phyloP scores from a whole-genome alignment of 2,113 vertebrate species.

The Galemys pyrenaicus region DNA sequence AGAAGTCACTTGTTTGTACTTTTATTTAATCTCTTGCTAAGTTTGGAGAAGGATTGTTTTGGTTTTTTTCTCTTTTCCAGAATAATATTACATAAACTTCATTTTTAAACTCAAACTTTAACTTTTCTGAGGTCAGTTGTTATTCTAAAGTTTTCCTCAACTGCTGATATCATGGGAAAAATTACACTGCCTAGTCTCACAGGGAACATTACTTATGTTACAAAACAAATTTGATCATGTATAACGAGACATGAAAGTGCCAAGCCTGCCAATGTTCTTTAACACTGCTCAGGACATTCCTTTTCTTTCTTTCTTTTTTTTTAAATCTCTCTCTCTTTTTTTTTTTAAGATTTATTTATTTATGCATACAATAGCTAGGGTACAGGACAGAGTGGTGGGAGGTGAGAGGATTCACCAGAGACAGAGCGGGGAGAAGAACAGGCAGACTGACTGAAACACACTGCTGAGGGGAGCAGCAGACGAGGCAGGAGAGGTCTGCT shows the following conservation, averaged over 20 bases:
- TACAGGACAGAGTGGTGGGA: too few relatives aligned
- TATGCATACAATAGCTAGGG: too few relatives aligned
- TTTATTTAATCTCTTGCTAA: not conserved
- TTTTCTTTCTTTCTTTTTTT: too few relatives aligned
- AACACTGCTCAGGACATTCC: not conserved
- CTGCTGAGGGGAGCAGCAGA: too few relatives aligned
- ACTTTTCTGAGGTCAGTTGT: slow-evolving; percentile 32
- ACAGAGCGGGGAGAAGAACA: too few relatives aligned
- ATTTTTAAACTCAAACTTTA: slow-evolving; percentile 1
- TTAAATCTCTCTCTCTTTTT: too few relatives aligned
- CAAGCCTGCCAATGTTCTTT: not conserved
- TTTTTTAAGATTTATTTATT: too few relatives aligned
- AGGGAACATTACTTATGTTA: slow-evolving; percentile 22
- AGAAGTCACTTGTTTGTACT: not conserved
- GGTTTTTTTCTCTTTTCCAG: not conserved
- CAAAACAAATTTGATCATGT: slow-evolving; percentile 24
- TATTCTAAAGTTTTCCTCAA: not conserved
- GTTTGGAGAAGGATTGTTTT: not conserved
- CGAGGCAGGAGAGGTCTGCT: too few relatives aligned
- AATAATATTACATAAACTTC: not conserved
- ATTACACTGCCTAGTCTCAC: not conserved
- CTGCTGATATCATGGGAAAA: slow-evolving; percentile 5
- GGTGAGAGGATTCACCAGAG: too few relatives aligned
- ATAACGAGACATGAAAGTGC: not conserved
- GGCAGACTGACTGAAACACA: too few relatives aligned